Evolutionary conservation across 37 sponge, comb jelly and placozoan genomes (phyloP), one percentile per base, ranked within the genome.

Genomic region (Corticium candelabrum): DNA sequence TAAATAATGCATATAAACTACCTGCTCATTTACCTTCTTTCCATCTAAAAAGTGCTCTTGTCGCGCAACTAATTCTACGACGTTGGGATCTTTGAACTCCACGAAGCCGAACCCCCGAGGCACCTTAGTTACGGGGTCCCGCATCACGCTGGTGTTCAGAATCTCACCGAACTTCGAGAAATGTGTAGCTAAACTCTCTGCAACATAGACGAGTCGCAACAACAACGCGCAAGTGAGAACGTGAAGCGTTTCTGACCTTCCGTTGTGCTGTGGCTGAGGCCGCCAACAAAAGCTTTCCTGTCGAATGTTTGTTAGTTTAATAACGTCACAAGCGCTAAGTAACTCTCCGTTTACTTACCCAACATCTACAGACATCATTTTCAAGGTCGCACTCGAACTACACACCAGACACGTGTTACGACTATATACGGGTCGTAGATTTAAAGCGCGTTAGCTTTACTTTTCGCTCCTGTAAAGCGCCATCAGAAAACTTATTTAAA

Each of bases 161-260:
- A 50, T 50, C 62, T 50, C 62, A 21, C 62, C 62, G 62, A 50
- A 50, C 62, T 50, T 11, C 62, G 62, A 50, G 62, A 50, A 50
- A 50, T 50, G 21, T 50, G 15, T 50, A 11, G 11, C 62, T 11
- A 50, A 21, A 21, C 21, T 21, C 11, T 50, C 62, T 50, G 21
- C 62, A 21, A 50, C 15, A 21, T 27, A 21, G 21, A 50, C 11
- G 21, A 21, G 62, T 21, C 21, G 11, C n/a, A n/a, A n/a, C n/a
- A n/a, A n/a, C n/a, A n/a, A n/a, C n/a, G n/a, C n/a, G n/a, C n/a
- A n/a, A n/a, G n/a, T n/a, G n/a, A n/a, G n/a, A n/a, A n/a, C n/a
- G n/a, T n/a, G n/a, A n/a, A n/a, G n/a, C n/a, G n/a, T n/a, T n/a
- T n/a, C n/a, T n/a, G n/a, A 50, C 62, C 62, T 50, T 50, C 21